Percentiles rank a stretch among this genome's conserved stretches.
Conservation (phyloP, 2,113 vertebrate species). For the Tylochromis polylepis region DNA sequence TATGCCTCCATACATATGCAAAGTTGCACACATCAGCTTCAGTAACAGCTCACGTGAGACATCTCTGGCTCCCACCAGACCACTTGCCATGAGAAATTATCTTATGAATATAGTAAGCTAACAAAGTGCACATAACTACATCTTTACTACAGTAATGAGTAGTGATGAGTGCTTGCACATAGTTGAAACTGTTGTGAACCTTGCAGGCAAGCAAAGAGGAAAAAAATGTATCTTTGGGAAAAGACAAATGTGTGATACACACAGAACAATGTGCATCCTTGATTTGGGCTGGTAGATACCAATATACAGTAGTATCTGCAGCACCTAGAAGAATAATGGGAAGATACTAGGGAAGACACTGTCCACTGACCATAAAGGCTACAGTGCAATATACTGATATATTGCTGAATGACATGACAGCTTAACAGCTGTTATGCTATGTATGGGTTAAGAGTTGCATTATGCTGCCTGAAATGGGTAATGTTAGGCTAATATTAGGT, state of each 20-base stretch:
- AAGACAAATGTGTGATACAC: not conserved
- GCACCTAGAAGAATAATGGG: not conserved
- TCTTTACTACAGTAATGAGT: not conserved
- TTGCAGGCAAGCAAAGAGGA: not conserved
- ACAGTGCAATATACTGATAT: not conserved
- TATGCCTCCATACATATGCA: not conserved
- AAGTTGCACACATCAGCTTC: not conserved
- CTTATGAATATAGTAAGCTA: not conserved
- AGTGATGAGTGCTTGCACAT: not conserved
- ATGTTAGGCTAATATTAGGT: not conserved
- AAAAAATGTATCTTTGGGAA: not conserved
- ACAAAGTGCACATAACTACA: not conserved
- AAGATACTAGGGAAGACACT: not conserved
- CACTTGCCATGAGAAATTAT: not conserved
- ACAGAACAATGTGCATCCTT: too few species aligned
- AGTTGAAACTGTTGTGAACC: not conserved
- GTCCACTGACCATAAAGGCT: not conserved
- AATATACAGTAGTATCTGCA: not conserved
- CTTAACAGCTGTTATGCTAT: not conserved
- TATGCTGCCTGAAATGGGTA: not conserved
- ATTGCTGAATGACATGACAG: not conserved
- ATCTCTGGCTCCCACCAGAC: not conserved
- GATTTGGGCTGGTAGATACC: not conserved
- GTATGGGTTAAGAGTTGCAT: not conserved
- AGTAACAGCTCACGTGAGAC: not conserved